Base-by-base conservation (phyloP, 1,140 invertebrate genomes). In the Bombus pyrosoma region DNA sequence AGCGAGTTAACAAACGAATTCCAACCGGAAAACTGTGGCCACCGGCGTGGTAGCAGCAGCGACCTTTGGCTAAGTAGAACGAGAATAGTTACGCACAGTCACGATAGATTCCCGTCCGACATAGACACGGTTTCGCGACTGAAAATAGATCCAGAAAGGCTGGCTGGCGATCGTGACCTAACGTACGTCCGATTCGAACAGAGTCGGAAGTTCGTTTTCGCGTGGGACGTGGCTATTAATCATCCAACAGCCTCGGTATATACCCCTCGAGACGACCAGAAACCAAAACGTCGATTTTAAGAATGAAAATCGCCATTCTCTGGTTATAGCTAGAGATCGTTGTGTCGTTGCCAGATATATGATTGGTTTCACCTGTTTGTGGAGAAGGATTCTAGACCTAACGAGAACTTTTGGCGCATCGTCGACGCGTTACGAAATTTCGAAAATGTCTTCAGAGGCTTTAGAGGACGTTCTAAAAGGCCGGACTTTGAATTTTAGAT, bases 91-190 rank as follows among this genome's bases (percentile, higher is more conserved):
- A 32, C 28, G 43, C 79, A 10, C 18, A 59, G 59, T 53, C 66
- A 37, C 59, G 82, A 79, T 64, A 75, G 83, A 79, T 88, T 82
- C 77, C 62, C 74, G 47, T 37, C 53, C 37, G 73, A 84, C 86
- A 77, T 86, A 89, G 86, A 88, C 88, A 75, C 84, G 79, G 28
- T 88, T 88, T 75, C 68, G 43, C 37, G 87, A 66, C 76, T 39
- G 83, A 89, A 75, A 89, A 89, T 86, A 89, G 87, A 86, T 37
- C 6, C 10, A 69, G 66, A 64, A 79, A 59, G 32, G 32, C 77
- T 81, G 73, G 68, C 75, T 62, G 64, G 6, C 74, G 87, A 85
- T 88, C 86, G 59, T 85, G 76, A 87, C 64, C 68, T 73, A 18
- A 77, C 78, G 12, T 41, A 18, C 57, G 57, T 25, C 39, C 34